Evolutionary conservation across 2,888 invertebrate species (phyloP), one percentile per base, ranked within the genome.

Genomic region (Vesta saturnalis): DNA sequence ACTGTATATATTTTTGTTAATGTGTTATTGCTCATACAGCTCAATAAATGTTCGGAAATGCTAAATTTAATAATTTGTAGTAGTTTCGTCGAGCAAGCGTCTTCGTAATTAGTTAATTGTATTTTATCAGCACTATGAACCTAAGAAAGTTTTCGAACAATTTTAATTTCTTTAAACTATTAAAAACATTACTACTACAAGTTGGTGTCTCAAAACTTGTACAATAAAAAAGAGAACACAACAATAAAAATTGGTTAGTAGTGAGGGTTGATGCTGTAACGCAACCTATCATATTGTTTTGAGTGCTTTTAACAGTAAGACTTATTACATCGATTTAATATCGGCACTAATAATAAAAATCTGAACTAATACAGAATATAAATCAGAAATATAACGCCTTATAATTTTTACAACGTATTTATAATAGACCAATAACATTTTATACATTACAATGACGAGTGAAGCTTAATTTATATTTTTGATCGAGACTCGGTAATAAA

Each of bases 391-490:
- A 68, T 60, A 64, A 69, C 61, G 60, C 57, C 61, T 67, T 61
- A 67, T 67, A 67, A 67, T 67, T 67, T 67, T 67, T 63, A 62
- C 47, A 54, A 61, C 65, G 21, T 43, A 61, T 69, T 69, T 62
- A 65, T 62, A 65, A 55, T 57, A 54, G 58, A 43, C 57, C 49
- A 2, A 65, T 69, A 69, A 65, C 52, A 61, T 65, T 61, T 10
- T 52, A 61, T 65, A 49, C 65, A 57, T 64, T 60, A 39, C 8
- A 10, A n/a, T 10, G 8, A n/a, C 39, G 39, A n/a, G 8, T 39
- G 12, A n/a, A 39, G 56, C 35, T 55, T 60, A 69, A 69, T 69
- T 69, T 69, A 69, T 69, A 65, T 65, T 65, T 68, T 69, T 64
- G 69, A 69, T 65, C 65, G 69, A 61, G 61, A 58, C 69, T 64